These are phyloP conservation scores for Callionymus lyra DNA, from an alignment of 2,113 vertebrate genomes.

Conservation along the genomic window DNA sequence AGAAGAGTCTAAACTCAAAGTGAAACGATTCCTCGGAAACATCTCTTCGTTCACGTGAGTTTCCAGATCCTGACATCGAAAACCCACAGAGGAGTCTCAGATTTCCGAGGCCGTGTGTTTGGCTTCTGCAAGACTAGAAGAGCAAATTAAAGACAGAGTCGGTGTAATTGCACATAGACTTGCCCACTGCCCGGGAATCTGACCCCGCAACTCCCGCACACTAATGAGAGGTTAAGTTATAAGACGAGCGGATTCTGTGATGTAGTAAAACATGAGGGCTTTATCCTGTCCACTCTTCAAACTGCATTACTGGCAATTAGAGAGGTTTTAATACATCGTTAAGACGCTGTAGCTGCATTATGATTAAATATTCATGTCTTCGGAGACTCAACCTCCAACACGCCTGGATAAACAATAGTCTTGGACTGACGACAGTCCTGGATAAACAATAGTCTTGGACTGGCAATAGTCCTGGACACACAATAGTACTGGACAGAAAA, in stretches of 20 bases:
- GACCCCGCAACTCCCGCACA: slow-evolving; percentile 41
- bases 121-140: slow-evolving; percentile 38
- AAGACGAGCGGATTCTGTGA: slow-evolving; percentile 32
- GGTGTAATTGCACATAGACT: slow-evolving; percentile 55
- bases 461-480: no score
- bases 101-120: slow-evolving; percentile 45
- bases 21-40: slow-evolving; percentile 35
- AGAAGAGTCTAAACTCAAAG: slow-evolving; percentile 40
- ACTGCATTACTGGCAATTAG: slow-evolving; percentile 40
- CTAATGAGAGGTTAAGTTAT: slow-evolving; percentile 52
- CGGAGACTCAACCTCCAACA: no score
- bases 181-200: slow-evolving; percentile 45
- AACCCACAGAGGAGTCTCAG: slow-evolving; percentile 53
- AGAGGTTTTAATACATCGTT: slow-evolving; percentile 18
- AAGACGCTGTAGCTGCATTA: no score
- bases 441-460: no score
- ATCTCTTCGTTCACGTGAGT: slow-evolving; percentile 24
- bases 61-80: slow-evolving; percentile 46
- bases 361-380: no score
- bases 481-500: no score
- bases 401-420: no score
- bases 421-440: no score
- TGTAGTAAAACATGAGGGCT: slow-evolving; percentile 14
- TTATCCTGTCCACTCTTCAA: slow-evolving; percentile 20
- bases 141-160: slow-evolving; percentile 62